Conservation (phyloP, 2,888 invertebrate species). For the Mimas tiliae region DNA sequence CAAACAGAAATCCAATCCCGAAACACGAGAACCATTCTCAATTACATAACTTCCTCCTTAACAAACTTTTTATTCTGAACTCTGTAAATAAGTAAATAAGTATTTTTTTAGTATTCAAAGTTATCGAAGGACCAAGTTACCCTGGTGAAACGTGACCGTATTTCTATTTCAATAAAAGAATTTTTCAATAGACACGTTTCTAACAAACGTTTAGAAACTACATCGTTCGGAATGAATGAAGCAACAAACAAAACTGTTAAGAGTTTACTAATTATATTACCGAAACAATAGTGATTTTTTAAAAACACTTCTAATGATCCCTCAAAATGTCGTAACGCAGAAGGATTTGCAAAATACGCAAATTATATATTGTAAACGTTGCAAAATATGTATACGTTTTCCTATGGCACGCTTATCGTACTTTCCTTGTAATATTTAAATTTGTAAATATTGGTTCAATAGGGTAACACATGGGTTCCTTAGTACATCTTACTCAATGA, state of each 20-base stretch:
- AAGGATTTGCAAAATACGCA: neutral
- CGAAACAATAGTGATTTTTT: neutral
- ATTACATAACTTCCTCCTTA: slow-evolving; percentile 18
- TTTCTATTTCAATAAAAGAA: slow-evolving; percentile 5
- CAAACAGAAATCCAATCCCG: slow-evolving; percentile 7
- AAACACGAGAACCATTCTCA: slow-evolving; percentile 14
- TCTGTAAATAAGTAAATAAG: slow-evolving; percentile 1
- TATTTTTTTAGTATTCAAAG: neutral
- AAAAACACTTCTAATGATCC: neutral
- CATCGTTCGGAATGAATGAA: neutral
- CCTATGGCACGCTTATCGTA: neutral
- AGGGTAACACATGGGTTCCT: no score
- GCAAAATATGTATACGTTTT: neutral
- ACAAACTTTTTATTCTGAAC: neutral
- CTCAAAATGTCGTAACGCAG: neutral
- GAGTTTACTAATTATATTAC: slow-evolving; percentile 1
- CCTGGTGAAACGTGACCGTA: slow-evolving; percentile 1
- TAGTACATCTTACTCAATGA: no score
- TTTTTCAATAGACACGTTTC: slow-evolving; percentile 21
- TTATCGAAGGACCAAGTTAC: neutral
- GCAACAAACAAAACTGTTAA: slow-evolving; percentile 11
- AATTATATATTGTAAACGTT: neutral
- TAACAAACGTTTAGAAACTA: slow-evolving; percentile 12
- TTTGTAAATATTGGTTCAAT: neutral
- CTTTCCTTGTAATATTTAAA: neutral